Conservation (phyloP, 2,113 vertebrate genomes). For the Vimba vimba region DNA sequence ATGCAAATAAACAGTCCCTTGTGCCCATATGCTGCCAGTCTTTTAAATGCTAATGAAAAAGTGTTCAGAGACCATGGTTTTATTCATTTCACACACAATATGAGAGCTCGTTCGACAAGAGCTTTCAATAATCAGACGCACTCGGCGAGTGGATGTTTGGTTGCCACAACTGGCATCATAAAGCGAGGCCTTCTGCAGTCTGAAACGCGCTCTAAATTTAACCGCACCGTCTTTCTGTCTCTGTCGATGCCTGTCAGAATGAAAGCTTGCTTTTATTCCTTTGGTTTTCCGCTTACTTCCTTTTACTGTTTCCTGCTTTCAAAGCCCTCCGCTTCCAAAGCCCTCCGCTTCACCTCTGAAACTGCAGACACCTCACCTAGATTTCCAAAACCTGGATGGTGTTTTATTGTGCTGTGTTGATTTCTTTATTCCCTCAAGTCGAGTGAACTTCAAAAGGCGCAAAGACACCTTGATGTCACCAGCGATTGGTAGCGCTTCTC, state of each 20-base stretch:
- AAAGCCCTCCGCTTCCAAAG: conserved; percentile 59
- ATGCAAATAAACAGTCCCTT: conserved; percentile 51
- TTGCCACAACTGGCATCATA: conserved; percentile 22
- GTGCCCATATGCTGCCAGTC: conserved; percentile 53
- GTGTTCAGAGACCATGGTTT: conserved; percentile 65
- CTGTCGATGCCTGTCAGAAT: conserved; percentile 48
- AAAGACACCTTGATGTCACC: conserved; percentile 66
- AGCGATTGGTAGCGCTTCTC: conserved; percentile 59
- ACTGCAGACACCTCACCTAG: conserved; percentile 52
- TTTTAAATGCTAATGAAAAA: conserved; percentile 67
- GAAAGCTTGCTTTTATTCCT: conserved; percentile 55
- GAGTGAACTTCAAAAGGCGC: conserved; percentile 67
- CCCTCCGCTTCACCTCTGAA: conserved; percentile 45
- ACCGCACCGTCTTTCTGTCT: conserved; percentile 22
- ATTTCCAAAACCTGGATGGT: conserved; percentile 48
- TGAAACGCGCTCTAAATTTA: conserved; percentile 27
- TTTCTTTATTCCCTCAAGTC: conserved; percentile 61
- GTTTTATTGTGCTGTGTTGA: conserved; percentile 54
- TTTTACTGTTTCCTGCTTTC: conserved; percentile 57
- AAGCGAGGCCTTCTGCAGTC: conserved; percentile 16
- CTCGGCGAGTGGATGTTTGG: conserved; percentile 8
- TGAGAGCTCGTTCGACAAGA: conserved; percentile 37
- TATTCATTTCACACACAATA: conserved; percentile 48
- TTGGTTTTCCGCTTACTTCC: conserved; percentile 44
- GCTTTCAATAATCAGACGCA: conserved; percentile 37